Evolutionary conservation across 1,140 invertebrate genomes (phyloP), one percentile per base, ranked within the genome.

Genomic region (Achatina immaculata): DNA sequence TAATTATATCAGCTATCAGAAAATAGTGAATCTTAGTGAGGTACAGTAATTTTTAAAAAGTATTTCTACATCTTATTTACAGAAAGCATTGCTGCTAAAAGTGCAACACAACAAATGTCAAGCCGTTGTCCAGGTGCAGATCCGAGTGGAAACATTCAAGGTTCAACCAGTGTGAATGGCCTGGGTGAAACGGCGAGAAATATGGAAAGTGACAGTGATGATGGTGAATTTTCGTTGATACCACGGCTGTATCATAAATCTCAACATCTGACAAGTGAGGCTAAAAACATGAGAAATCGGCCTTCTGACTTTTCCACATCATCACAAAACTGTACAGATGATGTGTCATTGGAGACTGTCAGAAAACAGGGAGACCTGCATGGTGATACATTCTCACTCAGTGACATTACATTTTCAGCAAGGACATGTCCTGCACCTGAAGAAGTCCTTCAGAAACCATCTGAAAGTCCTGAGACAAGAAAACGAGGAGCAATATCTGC

Each of bases 201-300:
- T 16, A 31, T 62, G 58, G 58, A 62, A 28, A 62, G 58, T 55
- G 58, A 62, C 21, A 69, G 68, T 36, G 51, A 51, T 42, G 51
- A 76, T 43, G 74, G 31, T n/a, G 51, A 58, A 62, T 76, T 76
- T 40, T 76, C 74, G 21, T 24, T 58, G 24, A 76, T 76, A 28
- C 74, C 74, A 40, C 48, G 48, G 7, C 43, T 73, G n/a, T 28
- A 73, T 31, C 48, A 48, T 0, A 73, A 7, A 3, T 4, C n/a
- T 31, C 58, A 62, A 31, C 58, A 62, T 62, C 21, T 31, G 16
- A 16, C n/a, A 7, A 6, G n/a, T 16, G 6, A 16, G 4, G 31
- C 58, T 62, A 16, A 62, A 28, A 62, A 62, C 28, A 0, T 3
- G 9, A 19, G 16, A 34, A 31, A n/a, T n/a, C n/a, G n/a, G n/a